Base-by-base conservation (phyloP, 2,888 invertebrate species). In the Conchocele bisecta region DNA sequence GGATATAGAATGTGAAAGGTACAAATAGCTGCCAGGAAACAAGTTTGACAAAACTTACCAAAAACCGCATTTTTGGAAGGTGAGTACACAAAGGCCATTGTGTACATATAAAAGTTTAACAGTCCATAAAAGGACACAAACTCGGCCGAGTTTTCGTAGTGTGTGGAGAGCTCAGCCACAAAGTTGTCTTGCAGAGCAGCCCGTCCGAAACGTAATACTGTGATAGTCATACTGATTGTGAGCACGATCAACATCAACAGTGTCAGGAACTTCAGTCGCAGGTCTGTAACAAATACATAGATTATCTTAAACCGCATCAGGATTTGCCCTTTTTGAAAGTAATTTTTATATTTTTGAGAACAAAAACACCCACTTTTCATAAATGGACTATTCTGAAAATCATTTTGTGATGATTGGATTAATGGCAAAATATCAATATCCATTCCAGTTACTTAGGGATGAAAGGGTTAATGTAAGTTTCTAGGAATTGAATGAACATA, bases 111-210 rank as follows among this genome's bases (percentile, higher is more conserved):
- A 91, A 98, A 96, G 92, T 98, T 98, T 60, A 98, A 93, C 46
- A 98, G 93, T 28, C 97, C 97, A 91, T 98, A 98, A 82, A 97
- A 95, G 3, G 97, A 95, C 95, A 98, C 97, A 92, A 98, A 98
- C 81, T 98, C 97, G 7, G 96, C 97, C 0, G 97, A 98, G 82
- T 96, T 97, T 85, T 95, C 95, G 91, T 97, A 97, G 89, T 95
- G 95, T 39, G 96, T 95, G 24, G 95, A 95, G 22, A 98, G 93
- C 68, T 96, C 95, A 11, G 97, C 95, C 0, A 97, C 97, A 93
- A 98, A 98, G 92, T 97, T 97, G 91, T 98, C 98, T 91, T 98
- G 97, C 60, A 98, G 92, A 11, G 96, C 95, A 15, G 95, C 96
- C 53, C 96, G 94, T 4, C 98, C 98, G 92, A 97, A 98, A 67